phyloP scores from a whole-genome alignment of 2,113 vertebrate genomes.

The Neofelis nebulosa region DNA sequence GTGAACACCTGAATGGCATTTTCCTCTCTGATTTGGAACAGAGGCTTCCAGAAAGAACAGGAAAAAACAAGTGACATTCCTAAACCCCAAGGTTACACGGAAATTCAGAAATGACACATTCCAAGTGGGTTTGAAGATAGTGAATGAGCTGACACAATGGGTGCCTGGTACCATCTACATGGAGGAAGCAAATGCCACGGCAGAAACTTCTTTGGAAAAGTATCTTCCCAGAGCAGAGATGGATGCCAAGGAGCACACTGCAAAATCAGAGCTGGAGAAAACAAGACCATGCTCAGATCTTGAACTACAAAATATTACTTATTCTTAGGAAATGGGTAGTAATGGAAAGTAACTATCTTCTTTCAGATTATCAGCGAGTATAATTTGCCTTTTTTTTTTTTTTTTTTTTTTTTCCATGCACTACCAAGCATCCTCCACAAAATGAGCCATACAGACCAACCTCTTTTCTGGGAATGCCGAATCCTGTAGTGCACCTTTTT shows the following conservation, averaged over 20 bases:
- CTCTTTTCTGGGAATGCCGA: neutral
- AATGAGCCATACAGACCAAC: neutral
- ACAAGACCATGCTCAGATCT: neutral
- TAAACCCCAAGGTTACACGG: constrained; percentile 20
- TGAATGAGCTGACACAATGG: neutral
- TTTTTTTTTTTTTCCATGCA: neutral
- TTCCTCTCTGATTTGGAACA: constrained; percentile 33
- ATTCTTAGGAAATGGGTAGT: neutral
- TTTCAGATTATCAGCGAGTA: neutral
- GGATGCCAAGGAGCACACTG: neutral
- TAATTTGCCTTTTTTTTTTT: neutral
- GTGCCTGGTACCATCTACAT: neutral
- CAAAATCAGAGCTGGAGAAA: neutral
- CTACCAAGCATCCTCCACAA: neutral
- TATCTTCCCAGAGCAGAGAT: neutral
- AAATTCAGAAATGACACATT: constrained; percentile 49
- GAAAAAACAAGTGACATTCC: constrained; percentile 66
- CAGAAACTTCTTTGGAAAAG: neutral
- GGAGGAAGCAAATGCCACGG: neutral
- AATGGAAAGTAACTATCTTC: neutral
- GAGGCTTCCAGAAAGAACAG: constrained; percentile 58
- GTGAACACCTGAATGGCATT: neutral
- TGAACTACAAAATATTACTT: too few relatives aligned
- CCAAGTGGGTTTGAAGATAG: neutral
- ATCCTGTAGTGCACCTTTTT: neutral